Conservation (phyloP, 2,797 vertebrate species). For the Alfaro cultratus region DNA sequence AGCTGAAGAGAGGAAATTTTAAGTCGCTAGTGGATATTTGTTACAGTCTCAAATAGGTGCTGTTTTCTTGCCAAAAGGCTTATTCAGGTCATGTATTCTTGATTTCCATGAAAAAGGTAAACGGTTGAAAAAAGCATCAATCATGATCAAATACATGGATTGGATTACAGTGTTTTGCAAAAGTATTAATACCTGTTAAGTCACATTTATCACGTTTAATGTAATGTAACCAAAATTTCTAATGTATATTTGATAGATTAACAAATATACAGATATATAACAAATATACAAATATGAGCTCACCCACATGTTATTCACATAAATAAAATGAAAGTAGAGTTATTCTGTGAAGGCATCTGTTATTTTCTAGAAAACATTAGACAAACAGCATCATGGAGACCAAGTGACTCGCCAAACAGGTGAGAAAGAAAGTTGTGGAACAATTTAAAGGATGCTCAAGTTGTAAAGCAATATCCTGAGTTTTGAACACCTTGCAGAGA, state of each 20-base stretch:
- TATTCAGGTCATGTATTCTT: background rate
- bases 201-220: background rate
- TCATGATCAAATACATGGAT: background rate
- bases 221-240: background rate
- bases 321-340: background rate
- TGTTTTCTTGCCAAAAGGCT: slow-evolving; percentile 1
- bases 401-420: background rate
- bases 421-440: background rate
- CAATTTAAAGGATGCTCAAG: background rate
- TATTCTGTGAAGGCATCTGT: background rate
- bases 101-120: background rate
- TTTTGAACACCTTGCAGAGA: background rate
- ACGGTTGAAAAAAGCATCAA: background rate
- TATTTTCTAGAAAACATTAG: background rate
- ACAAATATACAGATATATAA: too few species aligned
- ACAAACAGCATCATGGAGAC: background rate
- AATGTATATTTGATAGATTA: background rate
- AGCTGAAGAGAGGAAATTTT: background rate
- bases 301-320: background rate
- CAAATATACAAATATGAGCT: too few species aligned
- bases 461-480: background rate
- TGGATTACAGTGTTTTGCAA: background rate
- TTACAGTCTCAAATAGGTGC: background rate
- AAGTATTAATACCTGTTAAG: background rate
- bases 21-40: background rate